Evolutionary conservation across 2,888 invertebrate species (phyloP), one percentile per base, ranked within the genome.

Genomic region (Trypoxylon attenuatum): DNA sequence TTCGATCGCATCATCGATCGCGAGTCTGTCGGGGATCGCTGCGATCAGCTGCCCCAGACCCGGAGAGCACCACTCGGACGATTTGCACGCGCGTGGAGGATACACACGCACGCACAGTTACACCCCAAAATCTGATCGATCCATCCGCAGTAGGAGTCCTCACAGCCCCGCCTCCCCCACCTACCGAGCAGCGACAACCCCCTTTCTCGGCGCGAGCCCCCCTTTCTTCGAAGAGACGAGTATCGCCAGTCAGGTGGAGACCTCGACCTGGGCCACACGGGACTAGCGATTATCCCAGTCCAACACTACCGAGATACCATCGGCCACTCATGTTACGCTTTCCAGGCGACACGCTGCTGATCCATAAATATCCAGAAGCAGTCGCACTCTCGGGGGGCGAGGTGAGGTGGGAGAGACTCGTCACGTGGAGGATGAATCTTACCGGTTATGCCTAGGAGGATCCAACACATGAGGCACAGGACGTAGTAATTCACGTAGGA

Each of bases 381-480:
- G n/a, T n/a, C n/a, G 27, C 5, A 25, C 5, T 5, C 5, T 8
- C 25, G 25, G 25, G 25, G 25, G 25, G 25, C 25, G 8, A 8
- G 25, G 8, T 5, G 25, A 25, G 25, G 5, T 25, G 25, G 5
- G 8, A 25, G 25, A 5, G 25, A 25, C 25, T 25, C 25, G 23
- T 8, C 19, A 8, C 22, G 33, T 33, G 41, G 10, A n/a, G 15
- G 23, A 55, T 50, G 18, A 23, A 16, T 73, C 86, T 87, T 83
- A 87, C 87, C 87, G 78, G 84, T 86, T 76, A 87, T 85, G 71
- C 87, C 87, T 61, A 87, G 81, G 55, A 87, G 82, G 63, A 87
- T 81, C 87, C 87, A 87, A 80, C 85, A 86, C 71, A 87, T 84
- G 82, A 87, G 84, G 82, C 85, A 86, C 78, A 87, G 84, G 76